Evolutionary conservation across 2,113 vertebrate species (phyloP).

Genomic region (Tupaia chinensis): DNA sequence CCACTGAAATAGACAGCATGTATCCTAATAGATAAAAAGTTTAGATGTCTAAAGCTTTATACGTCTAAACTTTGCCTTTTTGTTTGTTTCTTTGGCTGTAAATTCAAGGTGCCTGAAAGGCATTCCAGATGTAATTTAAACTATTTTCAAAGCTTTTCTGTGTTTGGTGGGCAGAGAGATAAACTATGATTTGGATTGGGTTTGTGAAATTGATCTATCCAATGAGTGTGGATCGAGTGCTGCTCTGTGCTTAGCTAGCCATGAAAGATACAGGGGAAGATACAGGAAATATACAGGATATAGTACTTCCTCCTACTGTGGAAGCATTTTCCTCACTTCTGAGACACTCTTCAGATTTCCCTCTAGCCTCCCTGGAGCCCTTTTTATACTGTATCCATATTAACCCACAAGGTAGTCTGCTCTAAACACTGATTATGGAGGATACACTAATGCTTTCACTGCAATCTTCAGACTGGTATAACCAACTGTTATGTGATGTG

Average conservation of each 20-base stretch:
- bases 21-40: background rate
- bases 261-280: background rate
- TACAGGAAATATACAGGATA: too few species aligned
- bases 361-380: background rate
- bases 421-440: background rate
- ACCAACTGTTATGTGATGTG: background rate
- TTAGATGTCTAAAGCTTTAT: background rate
- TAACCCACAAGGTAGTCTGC: background rate
- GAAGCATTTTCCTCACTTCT: background rate
- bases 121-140: background rate
- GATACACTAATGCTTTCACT: background rate
- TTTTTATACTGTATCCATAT: background rate
- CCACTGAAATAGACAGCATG: background rate
- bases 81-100: background rate
- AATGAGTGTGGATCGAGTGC: background rate
- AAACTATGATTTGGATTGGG: background rate
- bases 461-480: background rate
- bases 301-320: background rate
- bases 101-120: background rate
- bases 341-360: background rate
- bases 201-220: slow-evolving; percentile 29
- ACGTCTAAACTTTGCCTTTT: background rate
- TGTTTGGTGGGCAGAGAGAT: background rate
- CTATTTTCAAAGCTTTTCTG: background rate
- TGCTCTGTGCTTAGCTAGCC: background rate